Evolutionary conservation across 2,113 vertebrate species (phyloP), one percentile per base, ranked within the genome.

Genomic region (Plecotus auritus): DNA sequence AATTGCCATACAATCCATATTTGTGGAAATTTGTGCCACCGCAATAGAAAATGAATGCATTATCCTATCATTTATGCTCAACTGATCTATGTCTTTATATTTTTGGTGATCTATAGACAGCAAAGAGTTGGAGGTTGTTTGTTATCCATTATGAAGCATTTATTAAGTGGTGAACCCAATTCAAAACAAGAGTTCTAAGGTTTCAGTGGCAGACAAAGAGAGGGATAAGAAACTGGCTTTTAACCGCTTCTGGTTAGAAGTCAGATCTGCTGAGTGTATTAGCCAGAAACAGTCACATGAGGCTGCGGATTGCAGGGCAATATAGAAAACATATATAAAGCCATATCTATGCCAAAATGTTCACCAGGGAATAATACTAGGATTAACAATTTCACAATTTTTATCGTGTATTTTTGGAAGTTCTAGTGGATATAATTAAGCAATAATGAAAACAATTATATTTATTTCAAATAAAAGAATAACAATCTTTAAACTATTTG

Each of bases 271-370:
- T 17, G 1, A 47, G 77, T 72, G 1, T 35, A 22, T 28, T 32
- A 20, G 30, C 26, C 59, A 92, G 42, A 85, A 40, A 70, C 20
- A 20, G 26, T 13, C 20, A 45, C 6, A 9, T 30, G 45, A 40
- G 35, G 8, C 47, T 12, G 5, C 3, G 37, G 0, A 23, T 5
- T 61, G 1, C 6, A 18, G 26, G 45, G 12, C 1, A 35, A n/a
- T 7, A 30, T 2, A 28, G 76, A 37, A 40, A 47, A n/a, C 7
- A 37, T 45, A 23, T 56, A 73, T 37, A 49, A 47, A 54, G 2
- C 10, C 14, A 7, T 2, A 54, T 64, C 7, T 73, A 7, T 28
- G 40, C 8, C 30, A 40, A 67, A 78, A 74, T 37, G 16, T 23
- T 64, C 54, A 26, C 10, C 0, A 3, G 10, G 4, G 37, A 80